Evolutionary conservation across 1,140 invertebrate species (phyloP).

Genomic region (Aphaenogaster floridana): DNA sequence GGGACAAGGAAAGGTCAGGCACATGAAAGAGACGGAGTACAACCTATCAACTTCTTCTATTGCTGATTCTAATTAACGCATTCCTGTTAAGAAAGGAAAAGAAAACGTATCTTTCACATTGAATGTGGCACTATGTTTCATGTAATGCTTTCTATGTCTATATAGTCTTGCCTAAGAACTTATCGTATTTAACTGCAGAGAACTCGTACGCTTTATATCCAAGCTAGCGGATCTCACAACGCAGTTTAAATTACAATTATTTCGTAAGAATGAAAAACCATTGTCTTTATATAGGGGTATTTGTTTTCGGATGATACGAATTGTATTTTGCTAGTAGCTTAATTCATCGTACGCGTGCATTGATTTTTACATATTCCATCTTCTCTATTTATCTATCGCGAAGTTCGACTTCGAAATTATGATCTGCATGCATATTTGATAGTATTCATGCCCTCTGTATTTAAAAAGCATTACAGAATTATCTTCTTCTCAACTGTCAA

Average conservation of each 20-base stretch:
- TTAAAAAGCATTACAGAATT: conserved; percentile 46
- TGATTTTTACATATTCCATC: conserved; percentile 28
- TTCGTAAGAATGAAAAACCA: background rate
- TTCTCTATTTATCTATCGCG: conserved; percentile 29
- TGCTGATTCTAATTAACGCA: conserved; percentile 80
- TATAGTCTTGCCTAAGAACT: conserved; percentile 71
- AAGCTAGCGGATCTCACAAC: conserved; percentile 35
- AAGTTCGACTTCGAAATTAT: conserved; percentile 6
- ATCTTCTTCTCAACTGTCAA: conserved; percentile 25
- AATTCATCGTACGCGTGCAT: conserved; percentile 67
- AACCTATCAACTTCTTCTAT: conserved; percentile 78
- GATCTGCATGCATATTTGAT: conserved; percentile 63
- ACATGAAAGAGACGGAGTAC: conserved; percentile 87
- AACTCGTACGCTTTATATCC: conserved; percentile 29
- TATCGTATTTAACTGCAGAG: conserved; percentile 32
- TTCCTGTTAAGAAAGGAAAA: conserved; percentile 60
- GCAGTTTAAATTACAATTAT: conserved; percentile 11
- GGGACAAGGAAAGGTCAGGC: conserved; percentile 89
- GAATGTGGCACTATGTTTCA: conserved; percentile 84
- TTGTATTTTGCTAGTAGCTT: conserved; percentile 56
- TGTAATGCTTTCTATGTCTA: conserved; percentile 82
- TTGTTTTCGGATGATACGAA: conserved; percentile 39
- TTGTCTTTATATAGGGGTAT: conserved; percentile 38
- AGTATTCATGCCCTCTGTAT: conserved; percentile 38
- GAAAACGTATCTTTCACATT: conserved; percentile 75